Percentiles rank a stretch among this genome's conserved stretches.
Evolutionary conservation across 1,140 invertebrate genomes (phyloP).

Genomic region (Zaprionus taronus): DNA sequence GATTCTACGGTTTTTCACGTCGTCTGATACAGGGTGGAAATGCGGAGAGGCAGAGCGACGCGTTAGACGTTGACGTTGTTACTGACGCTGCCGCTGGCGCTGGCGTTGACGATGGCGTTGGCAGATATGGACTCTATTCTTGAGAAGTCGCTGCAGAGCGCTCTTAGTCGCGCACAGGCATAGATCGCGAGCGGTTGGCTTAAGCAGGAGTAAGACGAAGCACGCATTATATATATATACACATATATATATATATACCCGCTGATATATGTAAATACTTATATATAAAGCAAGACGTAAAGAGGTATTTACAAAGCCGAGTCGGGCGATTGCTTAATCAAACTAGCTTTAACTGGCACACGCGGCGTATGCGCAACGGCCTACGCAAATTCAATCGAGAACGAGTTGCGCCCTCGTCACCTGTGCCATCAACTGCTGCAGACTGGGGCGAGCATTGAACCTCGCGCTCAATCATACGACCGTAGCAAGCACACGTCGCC

Average conservation of each 20-base stretch:
- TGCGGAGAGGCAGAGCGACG: conserved; percentile 2
- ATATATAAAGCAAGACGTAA: background rate
- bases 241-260: background rate
- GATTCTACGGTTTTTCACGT: background rate
- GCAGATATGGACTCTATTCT: conserved; percentile 13
- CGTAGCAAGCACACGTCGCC: background rate
- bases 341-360: conserved; percentile 27
- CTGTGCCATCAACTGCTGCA: background rate
- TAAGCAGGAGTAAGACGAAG: conserved; percentile 12
- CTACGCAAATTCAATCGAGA: conserved; percentile 13
- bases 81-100: background rate
- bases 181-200: conserved; percentile 45
- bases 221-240: background rate
- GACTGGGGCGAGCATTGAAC: conserved; percentile 42
- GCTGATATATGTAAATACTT: background rate
- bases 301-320: background rate
- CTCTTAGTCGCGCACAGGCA: conserved; percentile 37
- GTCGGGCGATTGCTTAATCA: conserved; percentile 18
- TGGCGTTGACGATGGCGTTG: conserved; percentile 10
- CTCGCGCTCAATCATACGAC: conserved; percentile 58
- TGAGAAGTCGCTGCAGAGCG: conserved; percentile 22
- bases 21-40: conserved; percentile 6
- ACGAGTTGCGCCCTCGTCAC: conserved; percentile 11
- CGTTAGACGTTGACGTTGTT: background rate
- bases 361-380: conserved; percentile 54